Conservation (phyloP, 2,113 vertebrate species). For the Carollia perspicillata region DNA sequence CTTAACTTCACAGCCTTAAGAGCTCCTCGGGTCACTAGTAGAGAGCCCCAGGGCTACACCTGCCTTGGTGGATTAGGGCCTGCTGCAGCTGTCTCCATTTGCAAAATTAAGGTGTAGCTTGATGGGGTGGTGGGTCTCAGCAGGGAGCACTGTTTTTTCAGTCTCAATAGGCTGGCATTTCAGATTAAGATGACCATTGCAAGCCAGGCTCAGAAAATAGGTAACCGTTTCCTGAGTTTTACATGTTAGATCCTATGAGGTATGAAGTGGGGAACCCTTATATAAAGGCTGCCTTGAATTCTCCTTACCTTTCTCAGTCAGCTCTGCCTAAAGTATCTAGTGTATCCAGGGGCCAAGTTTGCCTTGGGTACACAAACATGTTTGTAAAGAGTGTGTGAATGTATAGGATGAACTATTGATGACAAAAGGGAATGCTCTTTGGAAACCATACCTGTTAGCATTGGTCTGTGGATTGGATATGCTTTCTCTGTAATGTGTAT, state of each 20-base stretch:
- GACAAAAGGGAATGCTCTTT: slow-evolving; percentile 33
- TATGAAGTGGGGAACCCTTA: not conserved
- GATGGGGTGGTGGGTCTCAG: slow-evolving; percentile 40
- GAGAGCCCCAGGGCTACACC: slow-evolving; percentile 49
- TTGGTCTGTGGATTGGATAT: not conserved
- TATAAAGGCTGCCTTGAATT: slow-evolving; percentile 46
- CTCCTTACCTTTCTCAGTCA: not conserved
- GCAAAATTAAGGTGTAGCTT: slow-evolving; percentile 55
- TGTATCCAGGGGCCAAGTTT: not conserved
- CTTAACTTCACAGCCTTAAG: slow-evolving; percentile 56
- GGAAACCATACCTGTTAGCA: not conserved
- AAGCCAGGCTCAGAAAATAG: slow-evolving; percentile 36
- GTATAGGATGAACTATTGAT: not conserved
- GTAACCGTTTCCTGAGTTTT: slow-evolving; percentile 66
- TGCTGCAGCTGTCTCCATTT: slow-evolving; percentile 71
- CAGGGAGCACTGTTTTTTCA: slow-evolving; percentile 2
- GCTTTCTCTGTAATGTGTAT: slow-evolving; percentile 45
- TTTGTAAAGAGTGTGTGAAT: slow-evolving; percentile 37
- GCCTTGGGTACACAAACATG: not conserved
- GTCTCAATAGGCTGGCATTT: slow-evolving; percentile 27
- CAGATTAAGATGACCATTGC: slow-evolving; percentile 61
- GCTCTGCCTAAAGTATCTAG: not conserved
- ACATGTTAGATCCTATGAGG: slow-evolving; percentile 43
- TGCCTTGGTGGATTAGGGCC: slow-evolving; percentile 57
- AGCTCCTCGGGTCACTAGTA: slow-evolving; percentile 31